Evolutionary conservation across 2,888 invertebrate genomes (phyloP).

Genomic region (Yponomeuta sedellus): DNA sequence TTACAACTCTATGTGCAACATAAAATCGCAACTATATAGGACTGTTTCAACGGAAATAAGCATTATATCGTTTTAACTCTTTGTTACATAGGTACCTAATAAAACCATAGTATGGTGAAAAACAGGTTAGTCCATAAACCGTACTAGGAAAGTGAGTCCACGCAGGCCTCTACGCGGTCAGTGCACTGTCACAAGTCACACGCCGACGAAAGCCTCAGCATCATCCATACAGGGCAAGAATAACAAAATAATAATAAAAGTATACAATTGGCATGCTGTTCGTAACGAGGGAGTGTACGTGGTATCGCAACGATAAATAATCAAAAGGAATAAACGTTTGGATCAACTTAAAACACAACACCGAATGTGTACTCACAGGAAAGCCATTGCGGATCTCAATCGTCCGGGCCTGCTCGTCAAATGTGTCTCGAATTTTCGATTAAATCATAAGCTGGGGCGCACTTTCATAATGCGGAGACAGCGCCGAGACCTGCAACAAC

Average conservation of each 20-base stretch:
- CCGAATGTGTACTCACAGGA: constrained; percentile 64
- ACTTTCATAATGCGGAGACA: constrained; percentile 67
- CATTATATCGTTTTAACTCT: neutral
- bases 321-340: constrained; percentile 45
- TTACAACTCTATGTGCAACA: neutral
- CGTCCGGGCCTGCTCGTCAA: constrained; percentile 44
- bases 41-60: neutral
- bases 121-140: constrained; percentile 60
- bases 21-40: neutral
- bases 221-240: constrained; percentile 54
- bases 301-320: constrained; percentile 66
- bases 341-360: constrained; percentile 64
- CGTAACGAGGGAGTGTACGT: constrained; percentile 74
- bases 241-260: constrained; percentile 63
- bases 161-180: constrained; percentile 69
- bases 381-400: constrained; percentile 50
- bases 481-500: constrained; percentile 63
- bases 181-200: constrained; percentile 67
- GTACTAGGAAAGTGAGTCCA: constrained; percentile 63
- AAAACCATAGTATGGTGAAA: constrained; percentile 21
- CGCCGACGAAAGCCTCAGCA: constrained; percentile 78
- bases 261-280: constrained; percentile 68
- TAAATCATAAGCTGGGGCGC: constrained; percentile 58
- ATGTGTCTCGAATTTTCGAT: constrained; percentile 41
- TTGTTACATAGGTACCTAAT: neutral